phyloP scores from a whole-genome alignment of 2,113 vertebrate species.

The Callipepla squamata region DNA sequence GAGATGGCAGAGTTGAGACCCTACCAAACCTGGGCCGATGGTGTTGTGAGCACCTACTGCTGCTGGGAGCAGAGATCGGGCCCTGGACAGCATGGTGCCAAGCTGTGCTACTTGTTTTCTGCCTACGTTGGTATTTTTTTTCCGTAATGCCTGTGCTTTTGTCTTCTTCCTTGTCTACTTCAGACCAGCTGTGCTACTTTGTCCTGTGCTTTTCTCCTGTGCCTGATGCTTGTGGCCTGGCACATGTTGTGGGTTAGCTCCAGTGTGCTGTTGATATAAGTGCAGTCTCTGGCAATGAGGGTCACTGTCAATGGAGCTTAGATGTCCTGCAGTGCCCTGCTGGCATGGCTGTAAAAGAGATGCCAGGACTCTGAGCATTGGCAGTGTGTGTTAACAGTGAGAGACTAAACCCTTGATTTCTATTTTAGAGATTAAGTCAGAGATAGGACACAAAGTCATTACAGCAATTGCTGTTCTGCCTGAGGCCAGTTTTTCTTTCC shows the following conservation, averaged over 20 bases:
- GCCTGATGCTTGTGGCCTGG: background rate
- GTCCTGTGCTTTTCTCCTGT: background rate
- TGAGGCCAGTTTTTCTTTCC: background rate
- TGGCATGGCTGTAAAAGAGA: fast-evolving
- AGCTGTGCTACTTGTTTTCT: fast-evolving
- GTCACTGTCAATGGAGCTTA: background rate
- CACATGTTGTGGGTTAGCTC: fast-evolving
- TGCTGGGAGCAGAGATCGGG: background rate
- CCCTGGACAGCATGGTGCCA: fast-evolving
- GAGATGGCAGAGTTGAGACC: background rate
- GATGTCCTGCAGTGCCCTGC: background rate
- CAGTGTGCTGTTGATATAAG: fast-evolving
- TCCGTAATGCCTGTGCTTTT: background rate
- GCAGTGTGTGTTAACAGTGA: background rate
- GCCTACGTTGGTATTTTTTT: background rate
- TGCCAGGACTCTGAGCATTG: background rate
- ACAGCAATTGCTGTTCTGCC: background rate
- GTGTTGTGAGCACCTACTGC: background rate
- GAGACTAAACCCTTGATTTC: background rate
- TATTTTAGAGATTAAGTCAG: background rate
- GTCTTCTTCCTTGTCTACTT: background rate
- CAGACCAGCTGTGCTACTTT: background rate
- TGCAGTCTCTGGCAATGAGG: background rate
- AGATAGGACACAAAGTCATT: background rate
- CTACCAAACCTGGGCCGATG: background rate